Evolutionary conservation across 2,888 invertebrate genomes (phyloP).

Genomic region (Sipha maydis): DNA sequence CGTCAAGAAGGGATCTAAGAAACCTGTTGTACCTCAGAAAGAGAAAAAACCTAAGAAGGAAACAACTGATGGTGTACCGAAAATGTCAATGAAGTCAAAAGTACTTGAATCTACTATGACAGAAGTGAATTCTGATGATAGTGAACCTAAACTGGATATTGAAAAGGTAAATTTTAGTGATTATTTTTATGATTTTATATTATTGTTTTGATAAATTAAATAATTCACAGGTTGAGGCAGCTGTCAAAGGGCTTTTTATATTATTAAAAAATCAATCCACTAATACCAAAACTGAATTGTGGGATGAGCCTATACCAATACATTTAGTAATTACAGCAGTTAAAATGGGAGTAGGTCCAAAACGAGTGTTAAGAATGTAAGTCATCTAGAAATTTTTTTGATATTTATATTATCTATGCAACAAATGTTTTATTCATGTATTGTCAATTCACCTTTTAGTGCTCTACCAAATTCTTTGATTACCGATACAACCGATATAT

Average conservation of each 20-base stretch:
- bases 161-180: constrained; percentile 34
- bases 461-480: constrained; percentile 73
- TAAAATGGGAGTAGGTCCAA: constrained; percentile 72
- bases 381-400: background rate
- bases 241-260: constrained; percentile 67
- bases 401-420: background rate
- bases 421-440: background rate
- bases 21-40: background rate
- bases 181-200: background rate
- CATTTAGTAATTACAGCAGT: constrained; percentile 74
- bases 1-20: background rate
- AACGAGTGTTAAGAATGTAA: constrained; percentile 61
- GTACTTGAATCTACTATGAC: background rate
- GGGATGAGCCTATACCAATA: constrained; percentile 71
- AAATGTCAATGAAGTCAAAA: constrained; percentile 30
- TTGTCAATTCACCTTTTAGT: constrained; percentile 19
- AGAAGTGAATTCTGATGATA: background rate
- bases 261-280: constrained; percentile 66
- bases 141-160: constrained; percentile 49
- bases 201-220: background rate
- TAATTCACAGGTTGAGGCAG: constrained; percentile 66
- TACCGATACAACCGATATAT: constrained; percentile 77
- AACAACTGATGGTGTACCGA: background rate
- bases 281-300: constrained; percentile 69
- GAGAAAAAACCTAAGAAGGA: constrained; percentile 22